Evolutionary conservation across 2,113 vertebrate species (phyloP), one percentile per base, ranked within the genome.

Genomic region (Excalfactoria chinensis): DNA sequence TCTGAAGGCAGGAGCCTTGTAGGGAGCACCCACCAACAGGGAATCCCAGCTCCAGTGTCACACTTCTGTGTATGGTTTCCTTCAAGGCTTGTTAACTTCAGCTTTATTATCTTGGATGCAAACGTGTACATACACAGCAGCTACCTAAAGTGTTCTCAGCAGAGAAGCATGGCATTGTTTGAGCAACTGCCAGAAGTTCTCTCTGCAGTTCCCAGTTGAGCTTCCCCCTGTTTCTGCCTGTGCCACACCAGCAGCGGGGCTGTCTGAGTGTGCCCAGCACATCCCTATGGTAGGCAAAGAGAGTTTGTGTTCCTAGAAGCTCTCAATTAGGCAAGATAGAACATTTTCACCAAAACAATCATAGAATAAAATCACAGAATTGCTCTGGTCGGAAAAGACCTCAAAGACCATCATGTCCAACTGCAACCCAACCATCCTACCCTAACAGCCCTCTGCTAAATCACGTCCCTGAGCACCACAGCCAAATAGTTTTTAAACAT

Each of bases 21-120:
- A 7, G 4, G 3, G 15, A 2, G 13, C 23, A 21, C 40, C 30
- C 43, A 2, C 43, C n/a, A 22, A 11, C 16, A 6, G 40, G 48
- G 9, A 5, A 1, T 5, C 18, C 3, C 2, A 6, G 19, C 70
- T 56, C 63, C 64, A 48, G 17, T 13, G 1, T 13, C 10, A 10
- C 9, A 0, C 18, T 44, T 44, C 53, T 21, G 2, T 9, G 19
- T 40, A 0, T 4, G 7, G 19, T 4, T 43, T 53, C 8, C 17
- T 12, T 9, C 23, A 22, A 30, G 44, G 25, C 7, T 44, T 23
- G 1, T 34, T 20, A 37, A 26, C 37, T 37, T 21, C 14, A 60
- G 8, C 13, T 46, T 41, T 22, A 5, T 18, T 44, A 13, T 15
- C 55, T 74, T 51, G 35, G 22, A 44, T 40, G 63, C 62, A 32